Evolutionary conservation across 1,140 invertebrate species (phyloP).

Genomic region (Bilobella aurantiaca): DNA sequence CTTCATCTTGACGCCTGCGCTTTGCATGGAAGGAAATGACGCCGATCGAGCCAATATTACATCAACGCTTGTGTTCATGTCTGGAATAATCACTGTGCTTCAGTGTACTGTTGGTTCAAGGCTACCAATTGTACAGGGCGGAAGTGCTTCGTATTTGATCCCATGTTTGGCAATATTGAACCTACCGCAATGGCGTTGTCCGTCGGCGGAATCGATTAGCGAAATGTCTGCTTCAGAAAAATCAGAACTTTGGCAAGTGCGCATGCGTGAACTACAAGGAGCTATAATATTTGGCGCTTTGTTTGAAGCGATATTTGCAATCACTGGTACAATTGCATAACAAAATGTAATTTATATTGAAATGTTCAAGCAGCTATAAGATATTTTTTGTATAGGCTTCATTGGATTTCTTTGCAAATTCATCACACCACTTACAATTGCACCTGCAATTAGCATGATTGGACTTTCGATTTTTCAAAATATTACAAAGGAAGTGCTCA

Average conservation of each 20-base stretch:
- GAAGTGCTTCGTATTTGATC: no score
- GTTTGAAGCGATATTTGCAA: conserved; percentile 42
- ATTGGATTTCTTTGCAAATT: conserved; percentile 59
- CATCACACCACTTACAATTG: conserved; percentile 58
- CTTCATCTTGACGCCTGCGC: no score
- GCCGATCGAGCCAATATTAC: no score
- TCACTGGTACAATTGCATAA: conserved; percentile 36
- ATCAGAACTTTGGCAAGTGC: conserved; percentile 43
- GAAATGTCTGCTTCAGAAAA: no score
- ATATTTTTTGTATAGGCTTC: conserved; percentile 36
- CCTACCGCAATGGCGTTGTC: no score
- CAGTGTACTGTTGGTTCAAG: no score
- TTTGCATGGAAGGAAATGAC: no score
- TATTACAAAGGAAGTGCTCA: conserved; percentile 58
- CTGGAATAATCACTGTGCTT: no score
- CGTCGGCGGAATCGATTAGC: no score
- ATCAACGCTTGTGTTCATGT: no score
- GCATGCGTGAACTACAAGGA: conserved; percentile 46
- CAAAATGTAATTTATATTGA: neutral
- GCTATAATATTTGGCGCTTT: conserved; percentile 44
- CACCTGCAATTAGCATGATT: conserved; percentile 59
- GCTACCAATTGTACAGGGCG: no score
- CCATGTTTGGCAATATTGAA: no score
- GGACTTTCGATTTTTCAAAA: conserved; percentile 67
- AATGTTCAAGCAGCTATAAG: neutral